Evolutionary conservation across 2,888 invertebrate species (phyloP).

Genomic region (Petrophora chlorosata): DNA sequence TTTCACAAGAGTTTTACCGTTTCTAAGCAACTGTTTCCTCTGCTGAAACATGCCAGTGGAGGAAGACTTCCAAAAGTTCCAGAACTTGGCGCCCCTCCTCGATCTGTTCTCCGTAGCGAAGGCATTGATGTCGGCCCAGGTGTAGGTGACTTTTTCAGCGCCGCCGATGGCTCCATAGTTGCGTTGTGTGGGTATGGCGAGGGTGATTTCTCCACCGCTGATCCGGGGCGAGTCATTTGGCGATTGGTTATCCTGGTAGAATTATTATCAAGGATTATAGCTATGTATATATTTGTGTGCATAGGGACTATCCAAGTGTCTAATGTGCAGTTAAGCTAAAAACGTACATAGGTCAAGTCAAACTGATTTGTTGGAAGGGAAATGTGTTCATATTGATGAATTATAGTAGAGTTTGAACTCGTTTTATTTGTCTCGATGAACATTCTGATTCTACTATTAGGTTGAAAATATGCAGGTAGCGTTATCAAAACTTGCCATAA

Average conservation of each 20-base stretch:
- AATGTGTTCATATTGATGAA: too few species aligned
- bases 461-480: too few species aligned
- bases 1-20: conserved; percentile 78
- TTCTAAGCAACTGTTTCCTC: conserved; percentile 89
- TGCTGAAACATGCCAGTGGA: conserved; percentile 70
- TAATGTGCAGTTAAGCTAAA: too few species aligned
- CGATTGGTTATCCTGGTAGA: conserved; percentile 57
- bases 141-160: conserved; percentile 85
- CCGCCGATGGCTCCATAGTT: conserved; percentile 74
- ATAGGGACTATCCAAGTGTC: too few species aligned
- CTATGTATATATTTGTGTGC: too few species aligned
- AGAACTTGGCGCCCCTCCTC: conserved; percentile 66
- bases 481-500: too few species aligned
- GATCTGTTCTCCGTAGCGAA: conserved; percentile 85
- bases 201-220: conserved; percentile 62
- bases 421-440: too few species aligned
- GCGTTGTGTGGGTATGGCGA: conserved; percentile 56
- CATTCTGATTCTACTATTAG: too few species aligned
- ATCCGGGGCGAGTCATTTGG: conserved; percentile 60
- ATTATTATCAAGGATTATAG: too few species aligned
- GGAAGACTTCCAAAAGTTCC: conserved; percentile 74
- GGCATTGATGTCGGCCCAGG: conserved; percentile 92
- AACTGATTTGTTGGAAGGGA: too few species aligned
- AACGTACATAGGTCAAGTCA: too few species aligned
- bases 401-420: too few species aligned